A percentile compares a stretch with the other conserved stretches of the same genome.
Evolutionary conservation across 2,113 vertebrate species (phyloP).

Genomic region (Coryphaenoides rupestris): DNA sequence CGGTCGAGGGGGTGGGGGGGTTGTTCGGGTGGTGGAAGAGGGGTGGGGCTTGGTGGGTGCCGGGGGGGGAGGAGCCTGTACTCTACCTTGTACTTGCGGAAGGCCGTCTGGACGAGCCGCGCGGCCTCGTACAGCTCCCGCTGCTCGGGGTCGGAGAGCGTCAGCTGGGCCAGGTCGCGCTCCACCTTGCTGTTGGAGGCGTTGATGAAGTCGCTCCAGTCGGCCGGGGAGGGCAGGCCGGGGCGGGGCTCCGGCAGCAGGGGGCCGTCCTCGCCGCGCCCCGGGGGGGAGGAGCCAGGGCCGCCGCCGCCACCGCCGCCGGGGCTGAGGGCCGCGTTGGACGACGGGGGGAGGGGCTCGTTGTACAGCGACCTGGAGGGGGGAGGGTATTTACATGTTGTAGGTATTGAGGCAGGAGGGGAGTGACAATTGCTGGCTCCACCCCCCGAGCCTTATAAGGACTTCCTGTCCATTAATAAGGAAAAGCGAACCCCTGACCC

Average conservation of each 20-base stretch:
- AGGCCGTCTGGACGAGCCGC: constrained; percentile 95
- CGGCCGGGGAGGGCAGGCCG: constrained; percentile 86
- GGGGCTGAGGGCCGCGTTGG: constrained; percentile 91
- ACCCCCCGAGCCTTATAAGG: too few species aligned
- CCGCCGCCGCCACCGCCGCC: too few species aligned
- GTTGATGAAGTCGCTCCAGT: constrained; percentile 96
- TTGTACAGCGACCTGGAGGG: constrained; percentile 82
- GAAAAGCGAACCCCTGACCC: too few species aligned
- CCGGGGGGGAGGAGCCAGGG: constrained; percentile 82
- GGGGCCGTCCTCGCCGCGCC: constrained; percentile 80
- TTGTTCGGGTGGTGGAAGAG: too few species aligned
- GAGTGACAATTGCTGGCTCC: too few species aligned
- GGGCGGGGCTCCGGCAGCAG: constrained; percentile 90
- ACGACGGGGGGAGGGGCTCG: constrained; percentile 87
- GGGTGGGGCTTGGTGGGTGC: too few species aligned
- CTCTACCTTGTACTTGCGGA: constrained; percentile 99
- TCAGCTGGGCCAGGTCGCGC: constrained; percentile 94
- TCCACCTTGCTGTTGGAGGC: constrained; percentile 95
- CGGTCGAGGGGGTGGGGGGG: constrained; percentile 9
- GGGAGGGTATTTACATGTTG: too few species aligned
- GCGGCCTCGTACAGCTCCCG: constrained; percentile 97
- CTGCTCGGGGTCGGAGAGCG: constrained; percentile 95
- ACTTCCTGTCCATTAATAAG: too few species aligned
- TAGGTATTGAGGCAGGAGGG: too few species aligned
- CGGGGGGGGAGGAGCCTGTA: constrained; percentile 37